Evolutionary conservation across 2,888 invertebrate species (phyloP).

Genomic region (Vesta saturnalis): DNA sequence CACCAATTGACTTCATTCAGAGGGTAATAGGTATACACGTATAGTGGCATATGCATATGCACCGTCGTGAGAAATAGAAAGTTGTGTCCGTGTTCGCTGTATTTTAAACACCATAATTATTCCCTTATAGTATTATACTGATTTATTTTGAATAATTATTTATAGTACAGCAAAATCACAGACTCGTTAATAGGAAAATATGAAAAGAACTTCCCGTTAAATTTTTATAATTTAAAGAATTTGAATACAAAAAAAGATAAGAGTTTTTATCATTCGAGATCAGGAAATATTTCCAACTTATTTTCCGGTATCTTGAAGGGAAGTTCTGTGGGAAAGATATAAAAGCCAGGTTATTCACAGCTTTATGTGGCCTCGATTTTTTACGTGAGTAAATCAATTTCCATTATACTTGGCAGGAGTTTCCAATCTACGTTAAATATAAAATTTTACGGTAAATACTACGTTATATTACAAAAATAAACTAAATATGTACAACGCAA

Average conservation of each 20-base stretch:
- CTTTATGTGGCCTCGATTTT: slow-evolving; percentile 18
- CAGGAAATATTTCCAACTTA: slow-evolving; percentile 8
- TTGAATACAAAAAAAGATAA: neutral
- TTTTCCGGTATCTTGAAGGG: neutral
- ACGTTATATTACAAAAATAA: neutral
- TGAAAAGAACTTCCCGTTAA: no score
- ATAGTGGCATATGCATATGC: no score
- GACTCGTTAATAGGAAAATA: neutral
- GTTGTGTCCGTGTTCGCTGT: no score
- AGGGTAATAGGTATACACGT: no score
- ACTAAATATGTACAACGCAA: neutral
- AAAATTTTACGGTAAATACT: slow-evolving; percentile 3
- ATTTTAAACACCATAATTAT: no score
- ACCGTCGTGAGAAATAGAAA: no score
- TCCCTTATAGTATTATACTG: no score
- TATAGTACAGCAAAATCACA: no score
- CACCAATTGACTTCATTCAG: no score
- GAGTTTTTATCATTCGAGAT: neutral
- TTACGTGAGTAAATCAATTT: slow-evolving; percentile 20
- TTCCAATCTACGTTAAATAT: slow-evolving; percentile 20
- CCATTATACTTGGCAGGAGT: slow-evolving; percentile 15
- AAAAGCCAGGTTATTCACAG: slow-evolving; percentile 1
- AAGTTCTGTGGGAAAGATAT: slow-evolving; percentile 1
- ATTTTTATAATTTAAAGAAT: neutral
- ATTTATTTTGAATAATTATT: no score